Percentiles rank a stretch among this genome's conserved stretches.
Conservation (phyloP, 64 coral and sea anemone species). For the Cladopsammia gracilis region DNA sequence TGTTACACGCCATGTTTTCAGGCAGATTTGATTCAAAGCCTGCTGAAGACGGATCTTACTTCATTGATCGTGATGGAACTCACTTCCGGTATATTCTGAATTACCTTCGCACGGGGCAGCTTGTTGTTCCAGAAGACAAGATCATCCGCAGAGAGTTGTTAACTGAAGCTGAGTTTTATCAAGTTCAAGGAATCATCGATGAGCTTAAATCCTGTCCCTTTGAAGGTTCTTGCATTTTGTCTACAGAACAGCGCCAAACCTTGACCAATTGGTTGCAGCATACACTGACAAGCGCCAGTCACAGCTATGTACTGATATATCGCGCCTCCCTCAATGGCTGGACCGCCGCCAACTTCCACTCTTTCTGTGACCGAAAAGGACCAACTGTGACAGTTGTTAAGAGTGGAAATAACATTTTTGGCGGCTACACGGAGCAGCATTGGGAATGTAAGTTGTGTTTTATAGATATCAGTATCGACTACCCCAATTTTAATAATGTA, state of each 20-base stretch:
- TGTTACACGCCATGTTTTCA: constrained; percentile 50
- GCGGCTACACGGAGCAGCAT: background rate
- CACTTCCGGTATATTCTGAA: constrained; percentile 11
- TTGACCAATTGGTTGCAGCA: background rate
- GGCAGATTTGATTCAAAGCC: constrained; percentile 42
- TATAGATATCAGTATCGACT: too few relatives aligned
- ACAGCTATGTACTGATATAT: background rate
- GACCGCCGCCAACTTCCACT: background rate
- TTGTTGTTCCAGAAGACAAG: constrained; percentile 2
- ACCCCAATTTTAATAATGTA: too few relatives aligned
- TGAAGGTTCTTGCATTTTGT: background rate
- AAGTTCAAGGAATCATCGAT: constrained; percentile 20
- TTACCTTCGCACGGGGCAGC: constrained; percentile 18
- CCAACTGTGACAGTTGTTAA: background rate
- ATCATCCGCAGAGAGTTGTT: constrained; percentile 10
- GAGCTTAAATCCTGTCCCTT: background rate
- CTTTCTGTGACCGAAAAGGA: background rate
- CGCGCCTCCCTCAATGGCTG: constrained; percentile 2
- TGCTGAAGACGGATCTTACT: constrained; percentile 43
- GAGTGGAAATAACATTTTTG: background rate
- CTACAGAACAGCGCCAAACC: background rate
- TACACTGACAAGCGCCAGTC: background rate
- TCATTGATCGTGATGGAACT: constrained; percentile 38
- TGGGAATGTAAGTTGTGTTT: too few relatives aligned
- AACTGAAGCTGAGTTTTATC: constrained; percentile 28